Evolutionary conservation across 2,113 vertebrate species (phyloP), one percentile per base, ranked within the genome.

Genomic region (Phainopepla nitens): DNA sequence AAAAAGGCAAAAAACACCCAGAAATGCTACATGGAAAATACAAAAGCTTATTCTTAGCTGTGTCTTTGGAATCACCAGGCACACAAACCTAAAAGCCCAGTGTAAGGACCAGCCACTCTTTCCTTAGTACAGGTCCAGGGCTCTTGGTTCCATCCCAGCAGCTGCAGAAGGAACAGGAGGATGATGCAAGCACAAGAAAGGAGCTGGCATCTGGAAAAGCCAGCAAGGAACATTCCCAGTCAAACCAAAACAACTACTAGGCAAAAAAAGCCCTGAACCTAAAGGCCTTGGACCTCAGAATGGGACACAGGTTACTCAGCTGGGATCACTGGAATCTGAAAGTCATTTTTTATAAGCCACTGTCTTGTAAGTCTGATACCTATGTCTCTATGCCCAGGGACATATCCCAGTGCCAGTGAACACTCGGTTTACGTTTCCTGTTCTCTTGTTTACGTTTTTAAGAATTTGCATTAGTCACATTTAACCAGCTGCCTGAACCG

Each of bases 281-380:
- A 92, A 88, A 93, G 36, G 75, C 65, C 54, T 65, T 79, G 51
- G 89, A 81, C 75, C 78, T 71, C 58, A 82, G 60, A 72, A 96
- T 9, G 68, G 93, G 80, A 97, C 87, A 92, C 41, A 75, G 97
- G 95, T 65, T 97, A 90, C 81, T 93, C 82, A 9, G 8, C 49
- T 17, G 17, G 56, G 69, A 76, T 97, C 90, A 82, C 94, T 42
- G 51, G 87, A 94, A 97, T 95, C 82, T 90, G 44, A 97, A 98
- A 97, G 94, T 90, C 87, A 93, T 96, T 98, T 98, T 95, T 75
- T 6, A 93, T 72, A 97, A 97, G 93, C 87, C 93, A 93, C 98
- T 77, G 62, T 36, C 8, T 16, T 64, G 81, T 93, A 96, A 97
- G 97, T 97, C 93, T 57, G 17, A 68, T 39, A 94, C 28, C 73